Base-by-base conservation (phyloP, 1,140 invertebrate species). In the Aleiodes sp. region DNA sequence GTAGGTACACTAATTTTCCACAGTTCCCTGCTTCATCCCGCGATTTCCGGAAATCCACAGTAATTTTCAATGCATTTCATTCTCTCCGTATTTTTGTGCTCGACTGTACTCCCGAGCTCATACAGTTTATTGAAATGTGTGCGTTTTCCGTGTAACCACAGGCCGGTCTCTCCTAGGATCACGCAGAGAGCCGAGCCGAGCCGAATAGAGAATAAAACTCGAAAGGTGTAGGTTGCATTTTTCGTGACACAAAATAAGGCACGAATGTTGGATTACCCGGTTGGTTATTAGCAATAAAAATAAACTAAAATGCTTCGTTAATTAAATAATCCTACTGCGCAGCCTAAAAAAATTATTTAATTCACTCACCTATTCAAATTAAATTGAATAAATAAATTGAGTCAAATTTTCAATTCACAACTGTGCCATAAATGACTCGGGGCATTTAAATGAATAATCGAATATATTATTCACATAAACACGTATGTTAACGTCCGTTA, bases 161-260 rank as follows among this genome's bases (percentile, higher is more conserved):
- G 39, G 46, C 46, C 46, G 46, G 46, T 52, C 21, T 52, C 21
- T n/a, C n/a, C 46, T 52, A 52, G 16, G 21, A 52, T 52, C 46
- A 16, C 46, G 46, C 21, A 21, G 46, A 9, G 16, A 26, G 46
- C 46, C 46, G 46, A 52, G 4, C 16, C 10, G 46, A 52, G 19
- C 46, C 46, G 46, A 52, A 52, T 52, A 24, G 39, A 43, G 39
- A 43, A 43, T 43, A 43, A 43, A 43, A 7, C 39, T 52, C 16
- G 46, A 24, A 24, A 52, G 21, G 46, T 52, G 46, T 52, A 24
- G 46, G 46, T 52, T 52, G 46, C 16, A 52, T 52, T 52, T 52
- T 24, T n/a, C n/a, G 46, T 52, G 46, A 24, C 2, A 52, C n/a
- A n/a, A n/a, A n/a, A n/a, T n/a, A 19, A 24, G 1, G 2, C 4